A percentile compares a stretch with the other conserved stretches of the same genome.
Evolutionary conservation across 2,888 invertebrate genomes (phyloP).

Genomic region (Cerastoderma edule): DNA sequence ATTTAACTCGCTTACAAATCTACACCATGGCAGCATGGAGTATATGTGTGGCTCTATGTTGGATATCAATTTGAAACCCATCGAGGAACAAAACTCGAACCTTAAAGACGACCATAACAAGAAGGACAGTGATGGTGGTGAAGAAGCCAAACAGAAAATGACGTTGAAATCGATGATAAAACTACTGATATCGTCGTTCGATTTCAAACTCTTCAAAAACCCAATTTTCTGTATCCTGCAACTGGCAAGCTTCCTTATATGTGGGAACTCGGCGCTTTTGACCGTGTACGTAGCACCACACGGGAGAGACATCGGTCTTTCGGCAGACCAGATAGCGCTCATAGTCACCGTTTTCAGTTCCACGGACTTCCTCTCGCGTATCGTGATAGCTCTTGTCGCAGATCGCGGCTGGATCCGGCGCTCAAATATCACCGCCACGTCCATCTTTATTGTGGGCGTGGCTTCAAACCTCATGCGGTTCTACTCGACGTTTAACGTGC

Average conservation of each 20-base stretch:
- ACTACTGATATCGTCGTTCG: slow-evolving; percentile 9
- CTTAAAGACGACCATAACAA: neutral
- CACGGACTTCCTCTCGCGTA: slow-evolving; percentile 45
- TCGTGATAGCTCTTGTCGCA: slow-evolving; percentile 42
- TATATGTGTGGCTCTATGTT: slow-evolving; percentile 24
- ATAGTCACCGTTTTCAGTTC: slow-evolving; percentile 49
- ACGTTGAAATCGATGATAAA: slow-evolving; percentile 17
- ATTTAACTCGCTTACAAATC: neutral
- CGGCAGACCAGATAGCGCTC: slow-evolving; percentile 35
- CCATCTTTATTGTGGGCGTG: slow-evolving; percentile 27
- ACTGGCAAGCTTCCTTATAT: slow-evolving; percentile 29
- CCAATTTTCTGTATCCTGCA: slow-evolving; percentile 41
- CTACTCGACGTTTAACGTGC: slow-evolving; percentile 50
- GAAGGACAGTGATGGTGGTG: neutral
- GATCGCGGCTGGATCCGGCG: slow-evolving; percentile 43
- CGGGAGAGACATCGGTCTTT: slow-evolving; percentile 43
- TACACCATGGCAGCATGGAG: neutral
- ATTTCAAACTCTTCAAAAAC: slow-evolving; percentile 50
- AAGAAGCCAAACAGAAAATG: neutral
- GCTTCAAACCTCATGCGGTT: slow-evolving; percentile 32
- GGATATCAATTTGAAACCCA: neutral
- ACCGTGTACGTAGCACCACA: slow-evolving; percentile 57
- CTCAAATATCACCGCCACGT: slow-evolving; percentile 36
- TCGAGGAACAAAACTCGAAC: neutral
- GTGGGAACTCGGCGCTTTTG: slow-evolving; percentile 42